phyloP scores from a whole-genome alignment of 1,140 invertebrate genomes.

The Stenopsyche tienmushanensis region DNA sequence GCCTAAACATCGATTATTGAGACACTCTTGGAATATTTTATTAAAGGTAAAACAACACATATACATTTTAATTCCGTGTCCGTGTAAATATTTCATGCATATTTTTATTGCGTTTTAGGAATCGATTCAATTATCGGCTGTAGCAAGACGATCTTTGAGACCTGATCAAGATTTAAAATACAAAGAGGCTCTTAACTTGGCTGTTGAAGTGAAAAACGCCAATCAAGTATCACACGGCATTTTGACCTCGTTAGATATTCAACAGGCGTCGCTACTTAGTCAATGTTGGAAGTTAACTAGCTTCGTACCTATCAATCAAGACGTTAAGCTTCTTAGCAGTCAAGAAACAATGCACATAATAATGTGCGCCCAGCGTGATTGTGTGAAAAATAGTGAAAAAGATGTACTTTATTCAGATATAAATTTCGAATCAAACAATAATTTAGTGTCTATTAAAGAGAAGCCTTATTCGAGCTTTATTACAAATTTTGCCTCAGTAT shows the following conservation, averaged over 20 bases:
- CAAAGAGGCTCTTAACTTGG: constrained; percentile 48
- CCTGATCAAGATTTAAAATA: constrained; percentile 38
- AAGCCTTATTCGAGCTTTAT: constrained; percentile 52
- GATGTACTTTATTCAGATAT: constrained; percentile 47
- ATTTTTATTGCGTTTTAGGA: constrained; percentile 44
- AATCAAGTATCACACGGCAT: constrained; percentile 47
- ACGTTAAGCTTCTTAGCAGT: constrained; percentile 44
- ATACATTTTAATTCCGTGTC: constrained; percentile 6
- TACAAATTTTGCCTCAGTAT: constrained; percentile 45
- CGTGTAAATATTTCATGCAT: neutral
- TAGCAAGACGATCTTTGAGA: constrained; percentile 47
- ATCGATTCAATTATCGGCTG: constrained; percentile 48
- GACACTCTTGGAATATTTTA: constrained; percentile 64
- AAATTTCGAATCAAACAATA: constrained; percentile 18
- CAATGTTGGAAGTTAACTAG: constrained; percentile 49
- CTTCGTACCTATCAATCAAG: constrained; percentile 43
- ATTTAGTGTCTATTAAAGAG: constrained; percentile 42
- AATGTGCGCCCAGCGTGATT: constrained; percentile 46
- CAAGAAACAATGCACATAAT: constrained; percentile 51
- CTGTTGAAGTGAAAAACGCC: constrained; percentile 52
- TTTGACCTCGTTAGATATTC: constrained; percentile 45
- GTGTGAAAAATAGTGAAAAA: constrained; percentile 43
- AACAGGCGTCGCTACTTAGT: constrained; percentile 52
- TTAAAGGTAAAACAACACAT: constrained; percentile 56
- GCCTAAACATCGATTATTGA: constrained; percentile 58